phyloP scores from a whole-genome alignment of 2,113 vertebrate species.

The Ailuropoda melanoleuca region DNA sequence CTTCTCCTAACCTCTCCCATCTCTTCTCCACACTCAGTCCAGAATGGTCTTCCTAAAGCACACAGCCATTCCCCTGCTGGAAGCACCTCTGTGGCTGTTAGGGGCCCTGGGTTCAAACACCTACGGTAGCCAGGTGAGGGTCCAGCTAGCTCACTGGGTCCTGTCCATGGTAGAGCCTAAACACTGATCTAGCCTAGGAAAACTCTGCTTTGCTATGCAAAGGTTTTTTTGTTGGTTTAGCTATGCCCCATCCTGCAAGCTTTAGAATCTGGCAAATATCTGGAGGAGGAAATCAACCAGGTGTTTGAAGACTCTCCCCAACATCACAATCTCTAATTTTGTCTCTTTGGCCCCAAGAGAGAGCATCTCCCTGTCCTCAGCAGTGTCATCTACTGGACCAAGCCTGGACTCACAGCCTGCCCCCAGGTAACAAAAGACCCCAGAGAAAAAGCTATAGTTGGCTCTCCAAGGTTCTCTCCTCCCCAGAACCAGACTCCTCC shows the following conservation, averaged over 20 bases:
- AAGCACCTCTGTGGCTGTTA: fast-evolving
- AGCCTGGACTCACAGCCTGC: neutral
- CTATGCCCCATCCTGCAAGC: too few species aligned
- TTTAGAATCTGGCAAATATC: neutral
- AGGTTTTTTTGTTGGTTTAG: neutral
- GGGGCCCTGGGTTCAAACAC: fast-evolving
- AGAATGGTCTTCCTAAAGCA: fast-evolving
- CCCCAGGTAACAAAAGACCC: too few species aligned
- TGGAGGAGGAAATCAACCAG: too few species aligned
- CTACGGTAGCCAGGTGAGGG: neutral
- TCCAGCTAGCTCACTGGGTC: fast-evolving
- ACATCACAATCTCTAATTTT: neutral
- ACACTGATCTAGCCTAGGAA: fast-evolving
- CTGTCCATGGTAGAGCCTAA: too few species aligned
- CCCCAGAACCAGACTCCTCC: neutral
- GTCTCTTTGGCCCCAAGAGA: neutral
- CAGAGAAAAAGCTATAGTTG: neutral
- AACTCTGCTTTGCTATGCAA: neutral
- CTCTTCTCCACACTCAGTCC: neutral
- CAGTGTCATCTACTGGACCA: too few species aligned
- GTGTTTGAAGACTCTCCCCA: neutral
- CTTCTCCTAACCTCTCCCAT: too few species aligned
- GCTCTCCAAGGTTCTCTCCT: neutral
- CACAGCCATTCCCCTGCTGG: neutral
- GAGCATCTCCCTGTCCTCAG: neutral